Base-by-base conservation (phyloP, 2,888 invertebrate genomes). In the Cosmorhoe ocellata region DNA sequence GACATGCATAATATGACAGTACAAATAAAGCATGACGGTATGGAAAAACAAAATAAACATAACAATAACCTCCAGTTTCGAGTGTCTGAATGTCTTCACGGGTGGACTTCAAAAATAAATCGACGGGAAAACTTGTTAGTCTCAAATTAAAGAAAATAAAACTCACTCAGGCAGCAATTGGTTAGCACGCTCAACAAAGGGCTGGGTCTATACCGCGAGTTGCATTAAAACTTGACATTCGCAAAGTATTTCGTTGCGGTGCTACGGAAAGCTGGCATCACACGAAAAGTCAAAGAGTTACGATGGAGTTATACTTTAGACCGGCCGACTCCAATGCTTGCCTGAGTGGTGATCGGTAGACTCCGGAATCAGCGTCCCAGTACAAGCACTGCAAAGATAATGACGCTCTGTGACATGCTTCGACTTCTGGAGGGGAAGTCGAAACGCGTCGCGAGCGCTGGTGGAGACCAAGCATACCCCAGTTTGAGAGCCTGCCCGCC, bases 401-500 rank as follows among this genome's bases (percentile, higher is more conserved):
- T 74, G 78, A 74, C 79, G 80, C 81, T 85, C 88, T 79, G 75
- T 77, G 84, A 80, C 75, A 80, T 85, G 91, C 84, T 84, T 84
- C 84, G 82, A 87, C 80, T 81, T 76, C 76, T 65, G 61, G 64
- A 60, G 69, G 67, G 69, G 76, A 81, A 79, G 81, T 86, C 81
- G 84, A 82, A 73, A 78, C 83, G 75, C 69, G 76, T 75, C 81
- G 53, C 64, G 59, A 70, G 81, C 81, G 77, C 69, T 60, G 62
- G 69, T 74, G 47, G 71, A 74, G 77, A 71, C 74, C 66, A 24
- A 32, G 93, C 93, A 96, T 97, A 98, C 98, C 98, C 98, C 91
- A 98, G 93, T 92, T 98, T 98, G 88, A 98, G 95, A 91, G 97
- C 97, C 93, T 98, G 98, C 91, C 98, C 98, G 89, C 97, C 96